A percentile compares a stretch with the other conserved stretches of the same genome.
Evolutionary conservation across 2,888 invertebrate species (phyloP).

Genomic region (Acanthococcus lagerstroemiae): DNA sequence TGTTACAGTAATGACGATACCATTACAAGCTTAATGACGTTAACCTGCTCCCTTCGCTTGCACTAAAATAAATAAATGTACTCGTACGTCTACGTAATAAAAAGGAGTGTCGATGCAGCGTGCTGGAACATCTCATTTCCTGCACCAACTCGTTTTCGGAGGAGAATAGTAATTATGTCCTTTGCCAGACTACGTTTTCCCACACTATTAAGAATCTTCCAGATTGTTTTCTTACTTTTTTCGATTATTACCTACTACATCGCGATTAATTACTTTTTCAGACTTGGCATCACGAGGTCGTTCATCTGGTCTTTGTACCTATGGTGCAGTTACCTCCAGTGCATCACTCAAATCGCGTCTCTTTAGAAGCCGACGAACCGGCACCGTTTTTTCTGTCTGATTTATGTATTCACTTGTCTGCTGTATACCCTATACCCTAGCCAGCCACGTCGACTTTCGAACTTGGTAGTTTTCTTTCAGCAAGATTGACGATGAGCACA

Average conservation of each 20-base stretch:
- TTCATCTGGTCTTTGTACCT: too few relatives aligned
- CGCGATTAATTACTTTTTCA: background rate
- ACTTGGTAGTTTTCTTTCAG: background rate
- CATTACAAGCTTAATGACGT: background rate
- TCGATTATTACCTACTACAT: background rate
- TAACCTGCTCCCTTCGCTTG: background rate
- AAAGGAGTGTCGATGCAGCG: slow-evolving; percentile 10
- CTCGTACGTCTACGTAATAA: slow-evolving; percentile 1
- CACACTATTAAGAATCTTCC: slow-evolving; percentile 10
- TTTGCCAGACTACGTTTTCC: slow-evolving; percentile 5
- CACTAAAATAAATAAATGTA: background rate
- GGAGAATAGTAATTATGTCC: slow-evolving; percentile 7
- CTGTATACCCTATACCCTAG: too few relatives aligned
- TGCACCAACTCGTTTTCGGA: slow-evolving; percentile 15
- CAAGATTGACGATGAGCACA: too few relatives aligned
- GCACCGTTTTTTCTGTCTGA: too few relatives aligned
- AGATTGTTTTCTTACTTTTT: background rate
- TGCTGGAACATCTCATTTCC: slow-evolving; percentile 23
- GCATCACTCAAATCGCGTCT: too few relatives aligned
- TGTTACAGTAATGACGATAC: background rate
- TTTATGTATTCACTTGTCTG: too few relatives aligned
- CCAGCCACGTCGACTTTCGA: background rate
- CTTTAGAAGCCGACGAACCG: too few relatives aligned
- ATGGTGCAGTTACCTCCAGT: too few relatives aligned
- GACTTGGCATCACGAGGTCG: too few relatives aligned